These are phyloP conservation scores for Geotrypetes seraphini DNA, from an alignment of 2,797 vertebrate species.

Conservation along the genomic window DNA sequence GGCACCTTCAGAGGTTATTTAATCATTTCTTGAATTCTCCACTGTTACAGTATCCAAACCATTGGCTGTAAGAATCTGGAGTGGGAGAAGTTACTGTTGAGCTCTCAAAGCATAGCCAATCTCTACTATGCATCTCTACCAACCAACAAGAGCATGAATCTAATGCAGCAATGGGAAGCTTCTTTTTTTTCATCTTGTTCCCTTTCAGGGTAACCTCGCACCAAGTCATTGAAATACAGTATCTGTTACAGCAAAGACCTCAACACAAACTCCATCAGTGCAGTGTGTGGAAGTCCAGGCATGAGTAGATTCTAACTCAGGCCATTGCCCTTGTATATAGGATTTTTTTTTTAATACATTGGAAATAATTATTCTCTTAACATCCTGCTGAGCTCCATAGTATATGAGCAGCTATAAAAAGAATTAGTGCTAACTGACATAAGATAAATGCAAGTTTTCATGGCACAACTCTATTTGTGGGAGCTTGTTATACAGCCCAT, in stretches of 20 bases:
- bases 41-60: too few relatives aligned
- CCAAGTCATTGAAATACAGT: slow-evolving; percentile 1
- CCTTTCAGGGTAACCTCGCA: slow-evolving; percentile 40
- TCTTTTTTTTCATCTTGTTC: slow-evolving; percentile 28
- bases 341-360: not conserved
- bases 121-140: not conserved
- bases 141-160: slow-evolving; percentile 4
- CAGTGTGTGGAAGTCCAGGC: slow-evolving; percentile 7
- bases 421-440: not conserved
- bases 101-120: not conserved
- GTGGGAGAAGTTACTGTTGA: too few relatives aligned
- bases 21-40: too few relatives aligned
- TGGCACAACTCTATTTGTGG: too few relatives aligned
- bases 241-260: not conserved
- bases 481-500: too few relatives aligned
- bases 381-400: not conserved
- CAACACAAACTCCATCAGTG: not conserved
- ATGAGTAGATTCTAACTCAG: slow-evolving; percentile 5
- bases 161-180: slow-evolving; percentile 2
- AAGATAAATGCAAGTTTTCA: too few relatives aligned
- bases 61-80: too few relatives aligned
- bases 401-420: not conserved
- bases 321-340: not conserved
- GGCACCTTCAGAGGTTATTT: too few relatives aligned
- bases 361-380: not conserved